A percentile compares a stretch with the other conserved stretches of the same genome.
phyloP scores from a whole-genome alignment of 1,140 invertebrate genomes.

The Sarcophaga bullata region DNA sequence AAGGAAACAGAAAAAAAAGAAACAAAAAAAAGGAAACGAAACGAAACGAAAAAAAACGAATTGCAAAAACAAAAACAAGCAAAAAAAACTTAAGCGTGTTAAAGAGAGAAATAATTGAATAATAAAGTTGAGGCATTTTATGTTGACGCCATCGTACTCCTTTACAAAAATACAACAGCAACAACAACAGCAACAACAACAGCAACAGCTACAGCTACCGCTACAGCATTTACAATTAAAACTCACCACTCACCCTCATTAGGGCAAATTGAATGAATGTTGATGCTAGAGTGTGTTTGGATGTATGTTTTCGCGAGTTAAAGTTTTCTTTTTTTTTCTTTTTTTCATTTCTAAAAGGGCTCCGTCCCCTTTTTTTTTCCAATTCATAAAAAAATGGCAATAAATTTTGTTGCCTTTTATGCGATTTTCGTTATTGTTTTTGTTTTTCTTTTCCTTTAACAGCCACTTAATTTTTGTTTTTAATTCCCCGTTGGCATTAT shows the following conservation, averaged over 20 bases:
- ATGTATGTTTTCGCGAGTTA: neutral
- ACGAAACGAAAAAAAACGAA: neutral
- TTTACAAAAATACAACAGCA: neutral
- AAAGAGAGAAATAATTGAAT: neutral
- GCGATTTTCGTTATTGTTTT: too few species aligned
- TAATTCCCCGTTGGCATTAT: too few species aligned
- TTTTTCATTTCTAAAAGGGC: neutral
- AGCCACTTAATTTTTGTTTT: conserved; percentile 4
- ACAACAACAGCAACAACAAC: neutral
- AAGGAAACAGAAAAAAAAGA: too few species aligned
- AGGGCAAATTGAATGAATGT: neutral
- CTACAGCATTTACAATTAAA: too few species aligned
- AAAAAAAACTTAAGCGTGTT: neutral
- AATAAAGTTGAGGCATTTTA: conserved; percentile 11
- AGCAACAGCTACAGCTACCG: too few species aligned
- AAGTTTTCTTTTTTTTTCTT: neutral
- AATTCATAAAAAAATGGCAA: conserved; percentile 4
- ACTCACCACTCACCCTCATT: neutral
- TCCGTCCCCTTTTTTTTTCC: neutral
- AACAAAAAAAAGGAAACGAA: too few species aligned
- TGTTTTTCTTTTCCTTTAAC: neutral
- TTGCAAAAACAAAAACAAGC: neutral
- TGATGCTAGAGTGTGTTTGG: neutral
- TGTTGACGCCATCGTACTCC: conserved; percentile 8
- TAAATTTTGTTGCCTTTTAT: neutral